A percentile compares a stretch with the other conserved stretches of the same genome.
phyloP scores from a whole-genome alignment of 2,797 vertebrate genomes.

The Siniperca scherzeri region DNA sequence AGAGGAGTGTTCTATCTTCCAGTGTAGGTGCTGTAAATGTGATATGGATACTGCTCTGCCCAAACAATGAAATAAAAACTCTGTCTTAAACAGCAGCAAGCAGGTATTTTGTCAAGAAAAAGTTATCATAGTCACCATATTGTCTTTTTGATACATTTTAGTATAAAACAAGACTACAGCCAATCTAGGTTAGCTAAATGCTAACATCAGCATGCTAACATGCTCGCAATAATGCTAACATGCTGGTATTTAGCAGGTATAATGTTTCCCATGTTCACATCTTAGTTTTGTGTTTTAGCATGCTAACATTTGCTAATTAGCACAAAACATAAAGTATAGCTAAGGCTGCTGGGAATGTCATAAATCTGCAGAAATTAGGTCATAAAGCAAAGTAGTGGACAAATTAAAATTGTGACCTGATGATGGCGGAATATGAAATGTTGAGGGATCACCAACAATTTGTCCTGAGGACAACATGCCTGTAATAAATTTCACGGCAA shows the following conservation, averaged over 20 bases:
- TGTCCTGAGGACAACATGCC: neutral
- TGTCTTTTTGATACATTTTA: neutral
- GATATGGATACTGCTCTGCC: neutral
- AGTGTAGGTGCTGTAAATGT: constrained; percentile 3
- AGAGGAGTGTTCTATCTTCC: neutral
- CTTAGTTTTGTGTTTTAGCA: too few relatives aligned
- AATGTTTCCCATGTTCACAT: neutral
- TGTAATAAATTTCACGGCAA: neutral
- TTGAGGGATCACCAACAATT: neutral
- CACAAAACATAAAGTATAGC: neutral
- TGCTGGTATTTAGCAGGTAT: neutral
- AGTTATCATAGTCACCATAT: neutral
- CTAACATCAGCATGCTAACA: neutral
- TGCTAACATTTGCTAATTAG: neutral
- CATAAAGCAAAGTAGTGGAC: neutral
- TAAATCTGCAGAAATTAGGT: neutral
- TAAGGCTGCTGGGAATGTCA: neutral
- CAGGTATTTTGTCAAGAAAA: neutral
- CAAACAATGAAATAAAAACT: neutral
- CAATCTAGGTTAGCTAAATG: too few relatives aligned
- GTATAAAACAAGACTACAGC: neutral
- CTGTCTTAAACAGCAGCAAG: neutral
- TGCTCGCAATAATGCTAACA: neutral
- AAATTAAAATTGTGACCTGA: neutral
- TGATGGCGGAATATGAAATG: neutral